These are phyloP conservation scores for Scelioninae gen. 1 DNA, from an alignment of 2,888 invertebrate species.

Conservation along the genomic window DNA sequence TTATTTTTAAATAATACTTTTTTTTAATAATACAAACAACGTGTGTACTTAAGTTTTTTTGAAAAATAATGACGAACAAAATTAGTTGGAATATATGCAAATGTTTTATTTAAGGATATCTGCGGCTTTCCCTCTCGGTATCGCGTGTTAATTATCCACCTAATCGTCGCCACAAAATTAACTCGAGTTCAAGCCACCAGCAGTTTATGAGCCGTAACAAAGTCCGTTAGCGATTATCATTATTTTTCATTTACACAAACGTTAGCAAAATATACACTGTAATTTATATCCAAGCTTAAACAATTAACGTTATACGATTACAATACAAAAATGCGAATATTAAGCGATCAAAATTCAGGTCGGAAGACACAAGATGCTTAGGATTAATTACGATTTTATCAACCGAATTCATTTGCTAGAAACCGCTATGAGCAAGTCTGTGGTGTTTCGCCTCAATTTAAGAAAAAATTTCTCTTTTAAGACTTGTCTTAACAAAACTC, in stretches of 20 bases:
- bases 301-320: slow-evolving; percentile 23
- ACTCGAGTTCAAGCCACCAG: slow-evolving; percentile 52
- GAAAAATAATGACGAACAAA: background rate
- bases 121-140: slow-evolving; percentile 52
- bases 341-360: slow-evolving; percentile 6
- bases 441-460: too few relatives aligned
- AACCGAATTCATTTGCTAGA: slow-evolving; percentile 2
- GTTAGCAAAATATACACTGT: slow-evolving; percentile 31
- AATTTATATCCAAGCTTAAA: slow-evolving; percentile 10
- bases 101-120: slow-evolving; percentile 8
- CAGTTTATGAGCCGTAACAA: slow-evolving; percentile 63
- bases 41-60: too few relatives aligned
- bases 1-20: too few relatives aligned
- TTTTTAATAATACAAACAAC: too few relatives aligned
- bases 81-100: background rate
- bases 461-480: too few relatives aligned
- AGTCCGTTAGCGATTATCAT: slow-evolving; percentile 61
- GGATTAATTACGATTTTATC: slow-evolving; percentile 5
- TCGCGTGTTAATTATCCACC: slow-evolving; percentile 59
- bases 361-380: background rate
- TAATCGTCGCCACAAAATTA: slow-evolving; percentile 62
- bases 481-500: too few relatives aligned
- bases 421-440: slow-evolving; percentile 20
- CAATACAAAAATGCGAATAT: slow-evolving; percentile 19
- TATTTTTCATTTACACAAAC: slow-evolving; percentile 58